Evolutionary conservation across 2,888 invertebrate species (phyloP), one percentile per base, ranked within the genome.

Genomic region (Noctuana brunneofusca): DNA sequence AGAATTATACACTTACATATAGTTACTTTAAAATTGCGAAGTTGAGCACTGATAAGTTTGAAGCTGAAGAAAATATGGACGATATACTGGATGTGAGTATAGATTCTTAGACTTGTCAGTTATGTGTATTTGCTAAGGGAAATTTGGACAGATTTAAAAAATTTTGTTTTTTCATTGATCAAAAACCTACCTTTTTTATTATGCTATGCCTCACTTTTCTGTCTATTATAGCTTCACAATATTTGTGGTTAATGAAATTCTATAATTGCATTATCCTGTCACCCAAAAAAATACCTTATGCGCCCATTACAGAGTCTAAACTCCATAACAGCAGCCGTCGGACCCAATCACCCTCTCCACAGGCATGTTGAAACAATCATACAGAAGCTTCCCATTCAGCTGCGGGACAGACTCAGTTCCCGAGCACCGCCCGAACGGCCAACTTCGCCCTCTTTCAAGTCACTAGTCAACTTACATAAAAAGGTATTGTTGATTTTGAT

Each of bases 1-100:
- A 95, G 65, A 96, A 96, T 50, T 96, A 97, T 75, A 95, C 96
- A 54, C 89, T 98, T 63, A 95, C 96, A 63, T 95, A 96, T 73
- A 95, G 96, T 41, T 98, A 98, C 80, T 99, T 99, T 82, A 97
- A 97, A 87, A 95, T 97, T 64, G 97, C 99, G 5, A 99, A 99
- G 83, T 88, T 99, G 35, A 97, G 97, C 81, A 95, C 96, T 1
- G 99, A 99, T 77, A 98, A 97, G 82, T 97, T 97, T 75, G 99
- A 99, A 86, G 98, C 99, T 3, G 99, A 99, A 84, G 99, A 99
- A 87, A 96, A 96, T 67, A 95, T 99, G 0, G 98, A 99, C 83
- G 98, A 99, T 89, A 95, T 98, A 68, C 92, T 99, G 64, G 97
- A 98, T 93, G 97, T 97, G 83, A 83, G 62, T 55, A 48, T 12